Evolutionary conservation across 2,888 invertebrate genomes (phyloP), one percentile per base, ranked within the genome.

Genomic region (Zaprionus bogoriensis): DNA sequence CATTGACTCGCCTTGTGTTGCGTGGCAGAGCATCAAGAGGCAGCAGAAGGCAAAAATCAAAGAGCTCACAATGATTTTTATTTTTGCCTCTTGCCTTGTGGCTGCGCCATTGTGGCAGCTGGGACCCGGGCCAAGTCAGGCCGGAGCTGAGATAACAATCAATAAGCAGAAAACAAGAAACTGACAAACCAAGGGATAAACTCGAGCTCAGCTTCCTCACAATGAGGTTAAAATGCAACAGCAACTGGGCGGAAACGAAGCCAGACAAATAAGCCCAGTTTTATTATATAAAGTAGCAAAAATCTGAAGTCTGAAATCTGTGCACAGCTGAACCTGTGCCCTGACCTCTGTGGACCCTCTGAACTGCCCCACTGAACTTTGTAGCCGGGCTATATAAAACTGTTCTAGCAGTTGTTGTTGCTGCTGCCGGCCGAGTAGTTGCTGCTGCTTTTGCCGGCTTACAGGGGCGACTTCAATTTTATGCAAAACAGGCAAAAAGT

Each of bases 281-380:
- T 78, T 74, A 83, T 82, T 79, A 83, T 79, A 83, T 82, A 82
- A 82, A 80, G 86, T 79, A 76, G 83, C 83, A 82, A 79, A 86
- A 80, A 83, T 79, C 70, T 70, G 51, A 65, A 66, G 54, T 66
- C 58, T 77, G 53, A 65, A 66, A 58, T 66, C 60, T 77, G 55
- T 59, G 58, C 74, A 45, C 44, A 54, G 23, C 58, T 48, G 47
- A 52, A 42, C 39, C 32, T 36, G 32, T 10, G 5, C 32, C 55
- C 30, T 30, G 17, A 50, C 22, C 55, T 32, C 39, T 22, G 19
- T 10, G 2, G 45, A 39, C 59, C 66, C 62, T 48, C 63, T 82
- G 67, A 82, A 72, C 79, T 85, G 85, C 52, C 85, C 82, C 58
- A 54, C 39, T 70, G 69, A 80, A 82, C 83, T 76, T 60, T 60